These are phyloP conservation scores for Paracanthobrama guichenoti DNA, from an alignment of 2,113 vertebrate genomes.

Conservation along the genomic window DNA sequence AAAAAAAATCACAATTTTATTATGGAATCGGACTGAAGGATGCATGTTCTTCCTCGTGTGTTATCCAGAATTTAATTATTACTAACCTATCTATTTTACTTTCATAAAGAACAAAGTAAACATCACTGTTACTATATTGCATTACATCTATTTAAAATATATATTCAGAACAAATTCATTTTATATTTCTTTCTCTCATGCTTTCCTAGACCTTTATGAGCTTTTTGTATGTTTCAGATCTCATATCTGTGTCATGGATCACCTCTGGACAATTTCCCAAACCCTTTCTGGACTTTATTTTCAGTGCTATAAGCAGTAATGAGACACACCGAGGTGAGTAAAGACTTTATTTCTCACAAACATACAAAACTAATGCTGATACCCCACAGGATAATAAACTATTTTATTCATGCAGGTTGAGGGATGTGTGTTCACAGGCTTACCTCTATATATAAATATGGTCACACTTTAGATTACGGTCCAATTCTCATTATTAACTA, in stretches of 20 bases:
- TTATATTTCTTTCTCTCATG: neutral
- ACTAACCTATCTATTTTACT: neutral
- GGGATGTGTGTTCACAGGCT: neutral
- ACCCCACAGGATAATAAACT: neutral
- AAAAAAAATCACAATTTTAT: neutral
- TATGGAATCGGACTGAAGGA: neutral
- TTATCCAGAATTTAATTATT: neutral
- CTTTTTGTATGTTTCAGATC: conserved; percentile 72
- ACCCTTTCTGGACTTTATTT: conserved; percentile 91
- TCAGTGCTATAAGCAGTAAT: conserved; percentile 89
- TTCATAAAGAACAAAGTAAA: neutral
- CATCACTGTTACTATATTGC: neutral
- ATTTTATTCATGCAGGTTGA: neutral
- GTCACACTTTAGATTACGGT: too few relatives aligned
- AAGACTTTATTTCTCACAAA: neutral
- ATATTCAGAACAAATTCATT: neutral
- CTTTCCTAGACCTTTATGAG: neutral
- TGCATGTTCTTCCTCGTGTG: neutral
- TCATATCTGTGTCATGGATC: conserved; percentile 86
- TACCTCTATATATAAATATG: neutral
- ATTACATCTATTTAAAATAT: neutral
- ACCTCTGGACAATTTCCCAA: conserved; percentile 86
- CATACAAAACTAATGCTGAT: neutral
- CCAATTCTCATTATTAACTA: too few relatives aligned
- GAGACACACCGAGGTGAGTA: conserved; percentile 89